Conservation (phyloP, 2,888 invertebrate species). For the Polydrusus tereticollis region DNA sequence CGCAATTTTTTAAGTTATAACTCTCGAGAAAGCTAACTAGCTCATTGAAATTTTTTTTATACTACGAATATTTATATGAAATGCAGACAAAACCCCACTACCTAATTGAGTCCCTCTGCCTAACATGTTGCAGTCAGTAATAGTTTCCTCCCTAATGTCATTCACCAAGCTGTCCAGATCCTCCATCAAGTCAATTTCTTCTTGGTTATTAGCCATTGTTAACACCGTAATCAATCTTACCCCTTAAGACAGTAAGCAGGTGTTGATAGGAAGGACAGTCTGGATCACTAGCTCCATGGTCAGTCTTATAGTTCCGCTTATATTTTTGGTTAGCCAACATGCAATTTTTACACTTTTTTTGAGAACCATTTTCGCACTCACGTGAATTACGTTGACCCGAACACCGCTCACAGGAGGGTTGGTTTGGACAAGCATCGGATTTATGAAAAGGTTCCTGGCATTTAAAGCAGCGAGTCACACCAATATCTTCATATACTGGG, state of each 20-base stretch:
- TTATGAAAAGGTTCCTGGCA: constrained; percentile 30
- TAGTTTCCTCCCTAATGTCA: not conserved
- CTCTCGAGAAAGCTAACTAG: not conserved
- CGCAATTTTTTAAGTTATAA: not conserved
- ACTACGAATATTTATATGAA: not conserved
- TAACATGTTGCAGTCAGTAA: not conserved
- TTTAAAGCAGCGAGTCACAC: constrained; percentile 21
- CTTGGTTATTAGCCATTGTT: not conserved
- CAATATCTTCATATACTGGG: constrained; percentile 13
- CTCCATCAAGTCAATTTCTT: no score
- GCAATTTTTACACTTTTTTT: constrained; percentile 28
- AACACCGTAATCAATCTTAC: constrained; percentile 34
- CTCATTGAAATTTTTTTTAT: not conserved
- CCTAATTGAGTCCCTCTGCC: no score
- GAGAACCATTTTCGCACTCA: constrained; percentile 20
- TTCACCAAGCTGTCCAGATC: no score
- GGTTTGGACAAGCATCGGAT: constrained; percentile 5
- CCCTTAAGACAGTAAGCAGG: constrained; percentile 15
- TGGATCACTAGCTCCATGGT: constrained; percentile 16
- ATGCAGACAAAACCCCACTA: no score
- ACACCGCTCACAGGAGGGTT: constrained; percentile 6
- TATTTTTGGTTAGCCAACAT: constrained; percentile 18
- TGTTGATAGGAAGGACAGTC: constrained; percentile 30
- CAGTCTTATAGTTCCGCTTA: constrained; percentile 9
- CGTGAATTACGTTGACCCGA: not conserved